These are phyloP conservation scores for Rhinogobius similis DNA, from an alignment of 2,113 vertebrate species.

Conservation along the genomic window DNA sequence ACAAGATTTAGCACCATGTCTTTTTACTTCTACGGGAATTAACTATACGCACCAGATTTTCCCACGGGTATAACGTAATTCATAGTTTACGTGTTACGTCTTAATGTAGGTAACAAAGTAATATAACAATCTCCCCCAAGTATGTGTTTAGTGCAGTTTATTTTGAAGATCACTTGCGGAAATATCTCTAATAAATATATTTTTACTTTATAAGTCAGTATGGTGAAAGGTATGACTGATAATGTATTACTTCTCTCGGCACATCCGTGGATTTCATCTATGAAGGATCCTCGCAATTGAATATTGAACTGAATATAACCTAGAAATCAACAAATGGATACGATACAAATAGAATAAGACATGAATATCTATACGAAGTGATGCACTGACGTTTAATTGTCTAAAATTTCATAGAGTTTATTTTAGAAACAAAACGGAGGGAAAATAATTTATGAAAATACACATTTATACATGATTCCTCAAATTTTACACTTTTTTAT, in stretches of 20 bases:
- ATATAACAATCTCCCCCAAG: neutral
- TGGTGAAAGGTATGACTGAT: neutral
- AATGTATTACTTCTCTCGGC: neutral
- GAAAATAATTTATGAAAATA: neutral
- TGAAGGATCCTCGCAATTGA: neutral
- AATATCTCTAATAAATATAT: no score
- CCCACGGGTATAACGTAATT: neutral
- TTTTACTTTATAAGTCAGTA: neutral
- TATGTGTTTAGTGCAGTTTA: neutral
- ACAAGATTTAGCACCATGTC: neutral
- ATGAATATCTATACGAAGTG: neutral
- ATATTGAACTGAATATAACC: neutral
- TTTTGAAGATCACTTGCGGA: neutral
- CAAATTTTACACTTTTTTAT: slow-evolving; percentile 49
- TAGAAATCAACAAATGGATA: neutral
- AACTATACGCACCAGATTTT: neutral
- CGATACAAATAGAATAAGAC: no score
- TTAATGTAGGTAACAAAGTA: neutral
- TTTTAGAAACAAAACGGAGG: neutral
- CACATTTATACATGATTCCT: slow-evolving; percentile 60
- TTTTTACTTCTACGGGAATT: neutral
- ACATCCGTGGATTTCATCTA: no score
- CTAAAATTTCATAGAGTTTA: neutral
- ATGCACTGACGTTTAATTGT: neutral
- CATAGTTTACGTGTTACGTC: neutral